Evolutionary conservation across 2,888 invertebrate genomes (phyloP).

Genomic region (Heteropelma amictum): DNA sequence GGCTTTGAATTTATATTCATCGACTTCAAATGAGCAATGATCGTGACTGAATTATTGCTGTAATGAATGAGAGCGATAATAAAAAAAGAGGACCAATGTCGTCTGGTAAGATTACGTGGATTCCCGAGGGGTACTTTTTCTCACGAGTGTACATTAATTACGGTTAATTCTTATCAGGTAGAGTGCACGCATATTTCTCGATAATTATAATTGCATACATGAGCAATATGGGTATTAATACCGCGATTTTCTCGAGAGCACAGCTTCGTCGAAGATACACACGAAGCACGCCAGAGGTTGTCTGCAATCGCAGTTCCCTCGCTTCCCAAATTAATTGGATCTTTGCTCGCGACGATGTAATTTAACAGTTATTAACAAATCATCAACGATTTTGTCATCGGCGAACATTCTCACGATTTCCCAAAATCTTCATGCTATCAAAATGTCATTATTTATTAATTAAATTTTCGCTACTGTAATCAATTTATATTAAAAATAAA

Average conservation of each 20-base stretch:
- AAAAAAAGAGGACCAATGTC: neutral
- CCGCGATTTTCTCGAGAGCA: conserved; percentile 18
- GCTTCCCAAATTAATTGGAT: conserved; percentile 25
- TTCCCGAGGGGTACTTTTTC: too few relatives aligned
- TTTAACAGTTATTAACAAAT: neutral
- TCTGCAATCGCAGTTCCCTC: neutral
- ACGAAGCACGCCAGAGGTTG: conserved; percentile 20
- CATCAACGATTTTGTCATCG: neutral
- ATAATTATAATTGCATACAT: conserved; percentile 10
- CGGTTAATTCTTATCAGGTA: neutral
- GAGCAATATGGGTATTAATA: conserved; percentile 13
- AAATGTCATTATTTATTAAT: too few relatives aligned
- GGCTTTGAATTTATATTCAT: too few relatives aligned
- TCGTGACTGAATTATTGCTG: too few relatives aligned
- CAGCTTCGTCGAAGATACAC: conserved; percentile 3
- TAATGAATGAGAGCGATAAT: neutral
- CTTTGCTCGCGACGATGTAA: neutral
- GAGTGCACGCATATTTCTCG: neutral
- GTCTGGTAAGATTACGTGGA: neutral
- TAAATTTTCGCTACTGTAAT: too few relatives aligned
- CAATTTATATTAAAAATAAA: neutral
- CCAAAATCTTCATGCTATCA: too few relatives aligned
- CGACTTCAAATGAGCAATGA: too few relatives aligned
- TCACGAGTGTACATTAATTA: neutral
- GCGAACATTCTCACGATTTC: too few relatives aligned